Base-by-base conservation (phyloP, 2,888 invertebrate genomes). In the Apodemia mormo region DNA sequence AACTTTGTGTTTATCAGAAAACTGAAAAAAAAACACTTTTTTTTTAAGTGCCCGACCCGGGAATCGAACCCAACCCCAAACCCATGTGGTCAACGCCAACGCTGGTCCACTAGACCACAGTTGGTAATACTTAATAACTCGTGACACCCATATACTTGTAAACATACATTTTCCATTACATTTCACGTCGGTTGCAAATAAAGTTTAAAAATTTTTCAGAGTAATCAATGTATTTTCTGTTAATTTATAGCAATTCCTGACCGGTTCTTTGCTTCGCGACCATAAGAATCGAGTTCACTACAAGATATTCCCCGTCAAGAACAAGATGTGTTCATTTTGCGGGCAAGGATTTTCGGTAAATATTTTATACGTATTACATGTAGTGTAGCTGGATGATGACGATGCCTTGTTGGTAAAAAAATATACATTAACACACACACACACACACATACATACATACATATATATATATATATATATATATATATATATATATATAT, bases 211-310 rank as follows among this genome's bases (percentile, higher is more conserved):
- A 0, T 45, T 45, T 52, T 52, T 52, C 10, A 14, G 9, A 12
- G 14, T 52, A 14, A 9, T 14, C 12, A 52, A 14, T 14, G n/a
- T n/a, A 14, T 33, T 30, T 56, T 56, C 43, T 2, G 14, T 61
- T 56, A 22, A 22, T 40, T 67, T 66, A 2, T 54, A 73, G 73
- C 71, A 71, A 49, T 73, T 73, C 66, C 64, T 73, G 1, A 72
- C 69, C 22, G 72, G 72, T 1, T 72, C 49, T 37, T 69, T 70
- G 8, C 65, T 72, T 9, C 68, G 76, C 52, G 43, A 71, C 10
- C 76, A 76, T 67, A 70, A 64, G 9, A 71, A 68, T 10, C 29
- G 37, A 3, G 64, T 49, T 12, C 73, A 75, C 40, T 68, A 73
- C 6, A 71, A 71, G 37, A 68, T 75, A 64, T 56, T 54, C 3